Percentiles rank a stretch among this genome's conserved stretches.
phyloP scores from a whole-genome alignment of 1,140 invertebrate genomes.

The Formica selysi region DNA sequence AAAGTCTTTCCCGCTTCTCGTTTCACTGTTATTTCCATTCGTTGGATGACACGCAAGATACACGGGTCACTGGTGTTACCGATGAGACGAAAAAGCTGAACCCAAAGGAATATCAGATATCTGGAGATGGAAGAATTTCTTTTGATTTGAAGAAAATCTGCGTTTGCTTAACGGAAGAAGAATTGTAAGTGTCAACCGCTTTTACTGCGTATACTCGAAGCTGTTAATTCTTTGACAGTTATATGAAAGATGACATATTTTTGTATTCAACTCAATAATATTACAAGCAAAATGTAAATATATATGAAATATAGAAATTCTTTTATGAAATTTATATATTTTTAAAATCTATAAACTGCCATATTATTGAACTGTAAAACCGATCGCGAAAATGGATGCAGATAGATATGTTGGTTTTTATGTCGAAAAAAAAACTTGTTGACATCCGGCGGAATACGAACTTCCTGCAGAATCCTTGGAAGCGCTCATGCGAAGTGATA shows the following conservation, averaged over 20 bases:
- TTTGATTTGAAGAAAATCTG: not conserved
- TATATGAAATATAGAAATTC: not conserved
- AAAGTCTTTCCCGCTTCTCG: slow-evolving; percentile 76
- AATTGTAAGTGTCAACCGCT: not conserved
- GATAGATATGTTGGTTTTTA: not conserved
- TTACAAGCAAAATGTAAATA: not conserved
- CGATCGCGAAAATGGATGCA: not conserved
- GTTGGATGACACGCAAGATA: not conserved
- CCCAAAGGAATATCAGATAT: slow-evolving; percentile 23
- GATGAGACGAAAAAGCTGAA: slow-evolving; percentile 59
- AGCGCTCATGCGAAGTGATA: slow-evolving; percentile 49
- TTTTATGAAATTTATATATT: not conserved
- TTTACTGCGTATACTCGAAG: not conserved
- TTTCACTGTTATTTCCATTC: slow-evolving; percentile 70
- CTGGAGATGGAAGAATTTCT: slow-evolving; percentile 7
- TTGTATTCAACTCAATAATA: not conserved
- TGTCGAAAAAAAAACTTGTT: slow-evolving; percentile 34
- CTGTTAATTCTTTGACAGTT: not conserved
- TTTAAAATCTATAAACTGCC: not conserved
- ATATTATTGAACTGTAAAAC: not conserved
- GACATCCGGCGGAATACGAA: slow-evolving; percentile 40
- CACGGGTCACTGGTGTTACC: slow-evolving; percentile 16
- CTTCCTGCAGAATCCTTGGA: slow-evolving; percentile 37
- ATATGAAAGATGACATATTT: not conserved
- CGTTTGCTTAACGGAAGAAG: slow-evolving; percentile 57